These are phyloP conservation scores for Toxonevra muliebris DNA, from an alignment of 2,888 invertebrate genomes.

Conservation along the genomic window DNA sequence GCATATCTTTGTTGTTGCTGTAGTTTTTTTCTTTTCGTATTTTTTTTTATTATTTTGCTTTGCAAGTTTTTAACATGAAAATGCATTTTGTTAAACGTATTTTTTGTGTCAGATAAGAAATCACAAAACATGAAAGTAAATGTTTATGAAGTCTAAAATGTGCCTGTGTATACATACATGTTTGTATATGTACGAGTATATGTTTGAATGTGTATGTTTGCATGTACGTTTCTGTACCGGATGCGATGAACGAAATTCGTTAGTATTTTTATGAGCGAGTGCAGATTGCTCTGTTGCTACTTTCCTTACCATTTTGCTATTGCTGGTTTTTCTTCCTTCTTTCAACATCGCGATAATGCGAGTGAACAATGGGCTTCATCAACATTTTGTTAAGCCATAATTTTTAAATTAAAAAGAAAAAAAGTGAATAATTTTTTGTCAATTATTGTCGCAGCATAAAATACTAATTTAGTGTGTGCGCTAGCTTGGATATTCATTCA, in stretches of 20 bases:
- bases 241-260: slow-evolving; percentile 2
- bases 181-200: not conserved
- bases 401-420: too few relatives aligned
- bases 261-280: slow-evolving; percentile 10
- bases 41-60: not conserved
- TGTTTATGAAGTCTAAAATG: slow-evolving; percentile 32
- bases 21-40: not conserved
- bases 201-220: not conserved
- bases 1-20: not conserved
- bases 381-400: too few relatives aligned
- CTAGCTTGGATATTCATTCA: too few relatives aligned
- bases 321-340: slow-evolving; percentile 12
- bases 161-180: not conserved
- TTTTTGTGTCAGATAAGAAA: slow-evolving; percentile 34
- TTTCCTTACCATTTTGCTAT: slow-evolving; percentile 6
- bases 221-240: not conserved
- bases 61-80: slow-evolving; percentile 29
- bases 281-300: too few relatives aligned
- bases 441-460: too few relatives aligned
- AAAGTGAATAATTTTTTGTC: too few relatives aligned
- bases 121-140: slow-evolving; percentile 36
- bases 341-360: not conserved
- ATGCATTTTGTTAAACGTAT: slow-evolving; percentile 35
- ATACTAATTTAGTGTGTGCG: too few relatives aligned
- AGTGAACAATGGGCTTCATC: too few relatives aligned